Conservation (phyloP, 2,888 invertebrate species). For the Hyposoter dolosus region DNA sequence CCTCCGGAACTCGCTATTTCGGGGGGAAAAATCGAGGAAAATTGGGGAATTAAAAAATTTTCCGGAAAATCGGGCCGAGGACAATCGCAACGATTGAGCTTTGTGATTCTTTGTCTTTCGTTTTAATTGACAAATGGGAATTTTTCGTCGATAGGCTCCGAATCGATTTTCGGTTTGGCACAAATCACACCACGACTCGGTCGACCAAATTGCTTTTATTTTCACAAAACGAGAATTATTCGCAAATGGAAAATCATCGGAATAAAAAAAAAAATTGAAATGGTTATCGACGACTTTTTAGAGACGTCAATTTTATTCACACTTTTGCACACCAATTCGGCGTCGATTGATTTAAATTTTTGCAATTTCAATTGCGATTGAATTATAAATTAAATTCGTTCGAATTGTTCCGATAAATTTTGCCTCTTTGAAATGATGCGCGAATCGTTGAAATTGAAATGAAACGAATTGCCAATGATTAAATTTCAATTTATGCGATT, state of each 20-base stretch:
- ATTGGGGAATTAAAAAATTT: neutral
- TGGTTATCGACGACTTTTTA: neutral
- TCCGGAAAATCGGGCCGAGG: neutral
- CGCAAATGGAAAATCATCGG: neutral
- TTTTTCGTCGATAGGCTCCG: constrained; percentile 48
- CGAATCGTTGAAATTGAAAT: neutral
- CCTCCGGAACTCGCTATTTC: neutral
- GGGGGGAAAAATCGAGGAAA: neutral
- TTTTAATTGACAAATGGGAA: constrained; percentile 76
- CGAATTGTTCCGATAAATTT: neutral
- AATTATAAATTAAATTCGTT: neutral
- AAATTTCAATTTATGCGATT: neutral
- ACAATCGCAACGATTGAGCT: constrained; percentile 69
- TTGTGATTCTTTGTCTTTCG: constrained; percentile 33
- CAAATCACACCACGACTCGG: neutral
- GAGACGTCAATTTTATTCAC: neutral
- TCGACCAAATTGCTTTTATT: constrained; percentile 11
- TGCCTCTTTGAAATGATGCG: too few species aligned
- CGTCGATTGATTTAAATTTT: neutral
- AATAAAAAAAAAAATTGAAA: neutral
- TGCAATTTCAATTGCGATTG: neutral
- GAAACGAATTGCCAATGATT: neutral
- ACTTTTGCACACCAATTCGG: neutral
- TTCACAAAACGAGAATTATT: neutral
- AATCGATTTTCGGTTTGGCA: neutral